phyloP scores from a whole-genome alignment of 2,888 invertebrate species.

The Cacoxenus indagator region DNA sequence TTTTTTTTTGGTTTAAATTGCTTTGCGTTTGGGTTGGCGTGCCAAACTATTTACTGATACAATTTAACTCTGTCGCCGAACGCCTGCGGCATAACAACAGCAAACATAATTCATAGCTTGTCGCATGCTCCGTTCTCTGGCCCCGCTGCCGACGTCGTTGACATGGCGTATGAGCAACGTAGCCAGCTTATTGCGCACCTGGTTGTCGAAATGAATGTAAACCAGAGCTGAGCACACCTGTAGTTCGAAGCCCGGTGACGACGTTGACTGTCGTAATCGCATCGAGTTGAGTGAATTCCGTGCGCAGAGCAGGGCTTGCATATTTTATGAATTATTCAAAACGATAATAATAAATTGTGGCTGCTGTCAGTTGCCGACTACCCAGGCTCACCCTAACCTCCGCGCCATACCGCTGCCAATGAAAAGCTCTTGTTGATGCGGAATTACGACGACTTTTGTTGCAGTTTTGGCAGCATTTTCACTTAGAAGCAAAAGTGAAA shows the following conservation, averaged over 20 bases:
- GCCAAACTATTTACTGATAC: background rate
- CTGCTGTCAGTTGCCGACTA: constrained; percentile 29
- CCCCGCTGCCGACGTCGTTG: background rate
- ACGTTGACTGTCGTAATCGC: background rate
- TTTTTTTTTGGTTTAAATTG: constrained; percentile 3
- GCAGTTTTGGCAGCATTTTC: background rate
- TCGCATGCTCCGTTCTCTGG: no score
- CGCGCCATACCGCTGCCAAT: no score
- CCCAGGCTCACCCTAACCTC: no score
- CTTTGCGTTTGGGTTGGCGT: background rate
- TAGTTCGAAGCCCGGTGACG: no score
- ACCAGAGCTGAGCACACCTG: background rate
- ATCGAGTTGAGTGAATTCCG: constrained; percentile 1
- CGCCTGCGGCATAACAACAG: background rate
- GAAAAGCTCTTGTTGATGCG: background rate
- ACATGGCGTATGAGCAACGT: background rate
- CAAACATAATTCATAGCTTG: background rate
- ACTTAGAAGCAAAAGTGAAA: no score
- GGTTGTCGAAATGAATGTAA: background rate
- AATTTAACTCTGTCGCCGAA: background rate
- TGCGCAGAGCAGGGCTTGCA: background rate
- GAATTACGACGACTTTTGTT: background rate
- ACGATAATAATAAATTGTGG: constrained; percentile 51
- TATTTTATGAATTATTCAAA: constrained; percentile 44
- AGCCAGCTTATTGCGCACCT: background rate